Evolutionary conservation across 2,113 vertebrate genomes (phyloP).

Genomic region (Hucho hucho): DNA sequence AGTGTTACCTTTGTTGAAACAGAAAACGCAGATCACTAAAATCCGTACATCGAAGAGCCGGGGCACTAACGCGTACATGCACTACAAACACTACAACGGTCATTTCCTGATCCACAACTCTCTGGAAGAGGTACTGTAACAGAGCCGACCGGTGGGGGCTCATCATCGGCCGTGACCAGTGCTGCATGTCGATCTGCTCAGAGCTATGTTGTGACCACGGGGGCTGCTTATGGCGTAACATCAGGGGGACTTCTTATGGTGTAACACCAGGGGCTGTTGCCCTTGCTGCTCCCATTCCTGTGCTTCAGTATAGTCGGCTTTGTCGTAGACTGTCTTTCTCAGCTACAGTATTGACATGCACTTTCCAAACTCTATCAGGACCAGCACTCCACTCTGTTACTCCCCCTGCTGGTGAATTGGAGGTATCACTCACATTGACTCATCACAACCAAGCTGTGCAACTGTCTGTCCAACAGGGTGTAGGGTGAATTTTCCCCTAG

Average conservation of each 20-base stretch:
- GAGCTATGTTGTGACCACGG: constrained; percentile 9
- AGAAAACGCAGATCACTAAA: constrained; percentile 96
- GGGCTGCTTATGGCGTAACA: constrained; percentile 4
- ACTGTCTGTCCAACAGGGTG: constrained; percentile 64
- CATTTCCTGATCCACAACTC: constrained; percentile 79
- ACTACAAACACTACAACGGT: constrained; percentile 92
- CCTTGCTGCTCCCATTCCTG: constrained; percentile 51
- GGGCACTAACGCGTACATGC: constrained; percentile 94
- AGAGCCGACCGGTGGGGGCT: constrained; percentile 55
- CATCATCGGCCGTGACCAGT: no score
- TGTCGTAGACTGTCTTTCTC: constrained; percentile 39
- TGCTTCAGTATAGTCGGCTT: constrained; percentile 57
- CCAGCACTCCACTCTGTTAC: constrained; percentile 28
- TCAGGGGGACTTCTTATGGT: not conserved
- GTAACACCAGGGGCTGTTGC: constrained; percentile 53
- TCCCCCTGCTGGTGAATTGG: constrained; percentile 54
- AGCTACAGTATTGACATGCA: constrained; percentile 62
- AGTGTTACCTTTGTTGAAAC: constrained; percentile 75
- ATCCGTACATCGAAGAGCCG: constrained; percentile 94
- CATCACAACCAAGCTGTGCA: constrained; percentile 68
- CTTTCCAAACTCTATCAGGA: constrained; percentile 45
- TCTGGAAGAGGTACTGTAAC: constrained; percentile 85
- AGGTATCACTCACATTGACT: constrained; percentile 63
- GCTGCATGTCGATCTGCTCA: constrained; percentile 61
- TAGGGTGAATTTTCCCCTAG: no score